Base-by-base conservation (phyloP, 1,140 invertebrate species). In the Drosophila serrata region DNA sequence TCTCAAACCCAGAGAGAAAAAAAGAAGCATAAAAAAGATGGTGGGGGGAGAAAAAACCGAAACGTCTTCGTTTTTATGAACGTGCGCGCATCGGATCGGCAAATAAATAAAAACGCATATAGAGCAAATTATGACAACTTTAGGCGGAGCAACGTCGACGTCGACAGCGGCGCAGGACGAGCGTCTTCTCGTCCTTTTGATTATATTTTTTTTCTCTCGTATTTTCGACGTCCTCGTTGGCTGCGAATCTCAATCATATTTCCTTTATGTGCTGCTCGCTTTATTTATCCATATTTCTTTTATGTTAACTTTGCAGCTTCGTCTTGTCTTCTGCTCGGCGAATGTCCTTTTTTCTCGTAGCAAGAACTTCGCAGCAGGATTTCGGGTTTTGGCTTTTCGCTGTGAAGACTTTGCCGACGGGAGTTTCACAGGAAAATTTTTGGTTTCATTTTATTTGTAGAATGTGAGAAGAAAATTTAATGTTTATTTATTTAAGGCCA, bases 71-170 rank as follows among this genome's bases (percentile, higher is more conserved):
- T 69, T 82, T 81, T 82, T 82, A 82, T 75, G 61, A 79, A 70
- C 51, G 75, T 75, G 60, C 59, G 43, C 51, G 76, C 75, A 85
- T 51, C 78, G 68, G 84, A 75, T 84, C 82, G 75, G 58, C 84
- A 80, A 88, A 87, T 84, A 88, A 90, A 88, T 88, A 88, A 88
- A 69, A 87, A 84, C 64, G 70, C 82, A 82, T 64, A 73, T 69
- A 69, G 42, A 75, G 85, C 81, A 90, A 92, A 90, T 92, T 92
- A 92, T 92, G 91, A 92, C 91, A 92, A 88, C 81, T 82, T 86
- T 88, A 92, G 90, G 90, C 90, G 91, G 90, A 91, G 90, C 86
- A 85, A 91, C 61, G 45, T 31, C 67, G 40, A 61, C 65, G 77
- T 72, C 55, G 79, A 39, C 62, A 40, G 46, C 53, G 53, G 58